Base-by-base conservation (phyloP, 2,888 invertebrate genomes). In the Homarus gammarus region DNA sequence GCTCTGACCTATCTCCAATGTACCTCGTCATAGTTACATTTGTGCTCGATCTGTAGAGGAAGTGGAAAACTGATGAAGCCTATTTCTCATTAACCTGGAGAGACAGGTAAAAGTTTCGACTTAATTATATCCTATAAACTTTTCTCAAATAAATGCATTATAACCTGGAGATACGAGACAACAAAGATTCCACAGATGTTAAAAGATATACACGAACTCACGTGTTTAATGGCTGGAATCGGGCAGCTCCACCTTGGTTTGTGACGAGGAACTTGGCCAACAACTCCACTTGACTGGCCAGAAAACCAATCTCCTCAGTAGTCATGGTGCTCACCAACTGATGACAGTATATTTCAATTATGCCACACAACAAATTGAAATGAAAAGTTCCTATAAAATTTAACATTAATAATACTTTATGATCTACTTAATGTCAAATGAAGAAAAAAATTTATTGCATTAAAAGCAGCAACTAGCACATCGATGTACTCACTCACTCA, bases 241-340 rank as follows among this genome's bases (percentile, higher is more conserved):
- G 64, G n/a, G 89, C 44, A 51, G 82, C 64, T 38, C 84, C 86
- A 15, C 90, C 78, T 56, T 90, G 86, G 70, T 83, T 86, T 31
- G 85, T 82, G 0, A 56, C 18, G 51, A 79, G 70, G 64, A 79
- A 83, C 27, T 81, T 78, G 3, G 81, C 72, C 18, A 98, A 95
- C 0, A 97, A 96, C 92, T 96, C 96, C 89, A 99, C 94, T 93
- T 97, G 96, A 91, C 96, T 95, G 78, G 97, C 95, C 77, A 97
- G 95, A 94, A 96, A 95, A 0, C 95, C 95, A 92, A 97, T 96
- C 93, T 97, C 97, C 75, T 96, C 96, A 8, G 95, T 95, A 0
- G 95, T 95, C 73, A 97, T 95, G 44, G 95, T 95, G 93, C 96
- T 96, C 40, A 95, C 95, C 93, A 97, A 94, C 95, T 97, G 94